phyloP scores from a whole-genome alignment of 2,797 vertebrate genomes.

The Phalanger gymnotis region DNA sequence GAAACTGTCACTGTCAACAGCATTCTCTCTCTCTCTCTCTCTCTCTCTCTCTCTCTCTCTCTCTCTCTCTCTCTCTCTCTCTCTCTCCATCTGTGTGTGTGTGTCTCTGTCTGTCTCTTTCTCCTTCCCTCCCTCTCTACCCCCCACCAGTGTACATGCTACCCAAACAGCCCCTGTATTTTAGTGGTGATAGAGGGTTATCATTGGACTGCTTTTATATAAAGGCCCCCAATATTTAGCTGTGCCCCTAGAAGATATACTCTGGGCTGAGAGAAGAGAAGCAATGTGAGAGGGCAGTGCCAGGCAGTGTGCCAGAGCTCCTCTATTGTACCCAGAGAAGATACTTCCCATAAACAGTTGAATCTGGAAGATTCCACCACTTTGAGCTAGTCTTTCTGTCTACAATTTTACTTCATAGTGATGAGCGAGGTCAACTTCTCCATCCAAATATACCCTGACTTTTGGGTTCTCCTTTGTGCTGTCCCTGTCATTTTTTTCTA shows the following conservation, averaged over 20 bases:
- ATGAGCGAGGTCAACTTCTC: neutral
- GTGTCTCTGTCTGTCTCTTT: neutral
- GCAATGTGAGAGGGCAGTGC: neutral
- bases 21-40: neutral
- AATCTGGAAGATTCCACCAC: neutral
- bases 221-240: neutral
- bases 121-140: neutral
- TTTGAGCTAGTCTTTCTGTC: neutral
- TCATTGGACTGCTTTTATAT: neutral
- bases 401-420: neutral
- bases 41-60: no score
- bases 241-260: neutral
- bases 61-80: neutral
- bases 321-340: neutral
- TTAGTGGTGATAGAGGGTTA: neutral
- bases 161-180: neutral
- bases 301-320: neutral
- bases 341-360: neutral
- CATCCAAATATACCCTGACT: neutral
- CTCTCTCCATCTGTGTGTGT: no score
- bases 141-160: neutral
- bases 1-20: neutral
- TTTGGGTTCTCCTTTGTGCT: neutral
- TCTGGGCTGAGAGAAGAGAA: neutral
- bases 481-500: neutral